Evolutionary conservation across 2,113 vertebrate species (phyloP), one percentile per base, ranked within the genome.

Genomic region (Peromyscus leucopus): DNA sequence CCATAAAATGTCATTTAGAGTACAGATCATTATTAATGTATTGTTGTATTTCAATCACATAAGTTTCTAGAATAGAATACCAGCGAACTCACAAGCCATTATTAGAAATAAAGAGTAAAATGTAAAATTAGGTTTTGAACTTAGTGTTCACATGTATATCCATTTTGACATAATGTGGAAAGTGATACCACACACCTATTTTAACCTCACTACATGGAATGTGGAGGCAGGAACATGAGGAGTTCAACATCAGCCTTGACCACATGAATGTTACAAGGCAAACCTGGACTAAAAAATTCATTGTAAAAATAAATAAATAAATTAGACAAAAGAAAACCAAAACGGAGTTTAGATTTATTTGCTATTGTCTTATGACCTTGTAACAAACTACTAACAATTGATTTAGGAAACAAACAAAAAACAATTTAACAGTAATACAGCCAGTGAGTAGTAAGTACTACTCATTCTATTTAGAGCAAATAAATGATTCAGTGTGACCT

Each of bases 31-130:
- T 90, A 51, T 69, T 24, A 46, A 67, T 69, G 0, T 91, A 46
- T 88, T 46, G 91, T 63, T 42, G 7, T 57, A 26, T 71, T 83
- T 94, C 39, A 94, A 13, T 7, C 19, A 85, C 51, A 94, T 71
- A 2, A n/a, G 3, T 93, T 80, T 55, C 51, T 33, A 36, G 21
- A 88, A 57, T 16, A 87, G 46, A 91, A 89, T 74, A 31, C 1
- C 16, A 93, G 15, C 63, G 93, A 79, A 5, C 42, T 80, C 0
- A 61, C 33, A 94, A 57, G 10, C 10, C 36, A 0, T 16, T 76
- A 90, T 63, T 3, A 90, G 3, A 61, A 76, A 31, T 39, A 21
- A 22, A 10, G 28, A 31, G 1, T 19, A 71, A 61, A 55, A 2
- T 21, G 2, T 16, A 80, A 61, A 55, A 3, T 21, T 74, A 84